These are phyloP conservation scores for Alexandromys fortis DNA, from an alignment of 2,113 vertebrate species.

Conservation along the genomic window DNA sequence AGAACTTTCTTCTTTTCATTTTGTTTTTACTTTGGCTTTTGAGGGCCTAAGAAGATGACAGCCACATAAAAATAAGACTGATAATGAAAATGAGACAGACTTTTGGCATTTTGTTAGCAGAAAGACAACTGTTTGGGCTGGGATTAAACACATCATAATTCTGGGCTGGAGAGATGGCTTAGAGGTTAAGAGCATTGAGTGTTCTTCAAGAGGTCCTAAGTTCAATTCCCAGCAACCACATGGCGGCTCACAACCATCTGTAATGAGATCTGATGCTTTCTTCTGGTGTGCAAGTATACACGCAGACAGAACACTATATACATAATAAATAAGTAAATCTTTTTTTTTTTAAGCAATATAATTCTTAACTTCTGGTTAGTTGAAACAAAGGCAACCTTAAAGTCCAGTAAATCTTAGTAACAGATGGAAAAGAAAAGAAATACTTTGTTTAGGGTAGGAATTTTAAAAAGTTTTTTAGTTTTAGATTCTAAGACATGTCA, in stretches of 20 bases:
- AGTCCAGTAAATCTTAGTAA: constrained; percentile 8
- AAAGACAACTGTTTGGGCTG: constrained; percentile 19
- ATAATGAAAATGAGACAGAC: constrained; percentile 25
- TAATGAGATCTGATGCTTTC: no score
- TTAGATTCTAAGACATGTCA: neutral
- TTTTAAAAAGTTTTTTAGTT: neutral
- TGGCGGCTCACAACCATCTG: no score
- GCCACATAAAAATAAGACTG: constrained; percentile 12
- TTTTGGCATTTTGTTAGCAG: neutral
- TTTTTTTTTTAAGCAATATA: neutral
- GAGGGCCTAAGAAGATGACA: constrained; percentile 29
- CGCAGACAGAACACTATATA: no score
- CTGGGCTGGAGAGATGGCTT: neutral
- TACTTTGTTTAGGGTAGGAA: neutral
- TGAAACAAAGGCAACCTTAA: neutral
- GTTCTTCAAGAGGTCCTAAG: no score
- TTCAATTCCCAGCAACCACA: no score
- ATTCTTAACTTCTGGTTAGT: constrained; percentile 13
- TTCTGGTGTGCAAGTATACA: no score
- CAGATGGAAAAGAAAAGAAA: constrained; percentile 6
- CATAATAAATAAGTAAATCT: no score
- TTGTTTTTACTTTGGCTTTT: constrained; percentile 48
- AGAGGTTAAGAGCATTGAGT: no score
- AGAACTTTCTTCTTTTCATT: constrained; percentile 24
- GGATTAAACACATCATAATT: constrained; percentile 10